Base-by-base conservation (phyloP, 1,140 invertebrate species). In the Drosophila prosaltans region DNA sequence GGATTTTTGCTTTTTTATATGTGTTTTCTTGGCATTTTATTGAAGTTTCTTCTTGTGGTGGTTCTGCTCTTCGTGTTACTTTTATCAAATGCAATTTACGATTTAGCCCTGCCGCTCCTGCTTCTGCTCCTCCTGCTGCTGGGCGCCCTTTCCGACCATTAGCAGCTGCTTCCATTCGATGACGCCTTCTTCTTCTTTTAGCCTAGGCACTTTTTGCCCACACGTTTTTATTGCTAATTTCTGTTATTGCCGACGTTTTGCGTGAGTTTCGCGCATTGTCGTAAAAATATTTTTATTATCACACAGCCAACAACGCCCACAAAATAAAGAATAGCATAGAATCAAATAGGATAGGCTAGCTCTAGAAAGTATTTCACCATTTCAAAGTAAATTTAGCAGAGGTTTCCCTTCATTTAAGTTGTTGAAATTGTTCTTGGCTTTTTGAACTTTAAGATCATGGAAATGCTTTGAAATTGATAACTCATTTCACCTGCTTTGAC, bases 271-370 rank as follows among this genome's bases (percentile, higher is more conserved):
- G 72, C 65, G 80, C 65, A 70, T 62, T 78, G 69, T 88, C 83
- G 83, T 88, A 88, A 88, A 86, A 89, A 89, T 88, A 89, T 88
- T 88, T 86, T 88, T 88, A 86, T 82, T 85, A 86, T n/a, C 45
- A 4, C 36, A 62, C 36, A 41, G 58, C 58, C 36, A 41, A 48
- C 58, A 40, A 39, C 30, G 26, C 41, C 16, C 36, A 24, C 55
- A 21, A 59, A 30, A n/a, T 24, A 48, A 21, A 48, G 5, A 24
- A 21, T 1, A 8, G 21, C 6, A 48, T 1, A 24, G 16, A 21
- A 48, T 6, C 2, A 4, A 48, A 21, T 21, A 21, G 16, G 3
- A 9, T 16, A 48, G 6, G 7, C 6, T 51, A 51, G 45, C 81
- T 65, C 81, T 65, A 65, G 57, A 72, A 81, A 86, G 74, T 72